A percentile compares a stretch with the other conserved stretches of the same genome.
Evolutionary conservation across 2,113 vertebrate species (phyloP).

Genomic region (Rostratula benghalensis): DNA sequence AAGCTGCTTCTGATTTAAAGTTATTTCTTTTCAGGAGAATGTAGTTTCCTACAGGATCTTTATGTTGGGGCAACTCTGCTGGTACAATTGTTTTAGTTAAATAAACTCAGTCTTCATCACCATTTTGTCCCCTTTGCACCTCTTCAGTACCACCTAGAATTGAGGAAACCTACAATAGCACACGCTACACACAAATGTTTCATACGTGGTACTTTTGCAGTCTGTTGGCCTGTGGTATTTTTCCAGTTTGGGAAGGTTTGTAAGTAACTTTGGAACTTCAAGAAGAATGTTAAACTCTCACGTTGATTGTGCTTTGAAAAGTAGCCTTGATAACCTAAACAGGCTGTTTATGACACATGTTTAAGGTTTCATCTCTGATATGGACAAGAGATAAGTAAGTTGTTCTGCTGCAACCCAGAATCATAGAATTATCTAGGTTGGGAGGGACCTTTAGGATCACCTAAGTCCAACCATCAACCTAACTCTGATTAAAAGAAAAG

Average conservation of each 20-base stretch:
- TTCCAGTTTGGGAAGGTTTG: not conserved
- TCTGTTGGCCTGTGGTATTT: not conserved
- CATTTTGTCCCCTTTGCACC: not conserved
- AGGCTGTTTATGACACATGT: not conserved
- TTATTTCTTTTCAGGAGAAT: not conserved
- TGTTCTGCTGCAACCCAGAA: not conserved
- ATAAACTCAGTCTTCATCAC: not conserved
- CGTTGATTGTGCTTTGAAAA: not conserved
- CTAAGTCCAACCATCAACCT: no score
- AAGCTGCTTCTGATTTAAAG: not conserved
- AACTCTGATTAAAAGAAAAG: no score
- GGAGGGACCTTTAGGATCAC: no score
- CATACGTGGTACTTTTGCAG: not conserved
- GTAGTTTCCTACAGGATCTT: not conserved
- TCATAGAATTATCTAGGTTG: no score
- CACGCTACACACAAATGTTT: not conserved
- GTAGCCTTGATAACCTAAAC: not conserved
- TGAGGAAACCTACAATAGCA: not conserved
- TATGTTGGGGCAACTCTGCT: not conserved
- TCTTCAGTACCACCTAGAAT: not conserved
- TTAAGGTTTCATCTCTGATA: not conserved
- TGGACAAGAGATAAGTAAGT: not conserved
- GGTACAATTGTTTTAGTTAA: not conserved
- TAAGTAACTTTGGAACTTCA: not conserved
- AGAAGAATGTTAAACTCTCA: not conserved